Evolutionary conservation across 2,888 invertebrate species (phyloP).

Genomic region (Balanococcus diminutus): DNA sequence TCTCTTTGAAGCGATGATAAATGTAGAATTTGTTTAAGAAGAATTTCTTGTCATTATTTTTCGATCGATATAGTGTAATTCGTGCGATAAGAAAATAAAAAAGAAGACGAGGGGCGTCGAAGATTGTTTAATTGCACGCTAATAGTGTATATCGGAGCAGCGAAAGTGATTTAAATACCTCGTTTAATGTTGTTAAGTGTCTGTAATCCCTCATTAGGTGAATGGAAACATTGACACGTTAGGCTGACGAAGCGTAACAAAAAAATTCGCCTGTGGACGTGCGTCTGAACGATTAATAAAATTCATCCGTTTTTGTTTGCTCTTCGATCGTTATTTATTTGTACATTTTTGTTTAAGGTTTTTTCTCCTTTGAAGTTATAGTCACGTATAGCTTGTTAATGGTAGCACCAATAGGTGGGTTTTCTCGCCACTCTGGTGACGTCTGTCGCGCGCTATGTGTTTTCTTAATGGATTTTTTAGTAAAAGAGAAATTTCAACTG

Average conservation of each 20-base stretch:
- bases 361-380: neutral
- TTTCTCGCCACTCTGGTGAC: neutral
- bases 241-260: neutral
- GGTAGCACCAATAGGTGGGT: neutral
- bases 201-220: neutral
- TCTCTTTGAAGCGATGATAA: neutral
- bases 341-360: neutral
- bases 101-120: neutral
- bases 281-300: neutral
- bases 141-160: neutral
- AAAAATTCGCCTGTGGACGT: neutral
- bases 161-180: neutral
- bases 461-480: conserved; percentile 1
- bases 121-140: neutral
- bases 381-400: neutral
- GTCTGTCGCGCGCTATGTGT: neutral
- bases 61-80: neutral
- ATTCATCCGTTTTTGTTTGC: neutral
- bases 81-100: neutral
- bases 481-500: conserved; percentile 31
- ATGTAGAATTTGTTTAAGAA: neutral
- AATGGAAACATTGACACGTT: neutral
- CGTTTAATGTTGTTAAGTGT: neutral
- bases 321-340: neutral
- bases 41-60: neutral